phyloP scores from a whole-genome alignment of 2,113 vertebrate genomes.

The Oncorhynchus keta region DNA sequence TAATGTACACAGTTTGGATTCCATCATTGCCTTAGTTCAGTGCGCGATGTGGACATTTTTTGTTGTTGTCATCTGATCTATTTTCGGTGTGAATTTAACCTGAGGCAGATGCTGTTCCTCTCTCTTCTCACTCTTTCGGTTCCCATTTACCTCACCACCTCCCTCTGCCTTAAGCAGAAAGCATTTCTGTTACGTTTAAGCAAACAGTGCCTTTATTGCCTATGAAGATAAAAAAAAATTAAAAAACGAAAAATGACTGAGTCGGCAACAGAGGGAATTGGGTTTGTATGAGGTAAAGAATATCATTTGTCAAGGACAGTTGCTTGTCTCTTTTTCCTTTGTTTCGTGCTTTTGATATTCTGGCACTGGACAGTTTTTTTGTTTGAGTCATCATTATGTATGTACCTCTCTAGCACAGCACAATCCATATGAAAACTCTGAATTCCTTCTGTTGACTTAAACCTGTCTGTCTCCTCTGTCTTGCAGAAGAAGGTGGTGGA shows the following conservation, averaged over 20 bases:
- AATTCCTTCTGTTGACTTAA: neutral
- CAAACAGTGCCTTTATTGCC: neutral
- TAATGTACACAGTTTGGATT: neutral
- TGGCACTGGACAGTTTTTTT: too few relatives aligned
- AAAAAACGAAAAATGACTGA: neutral
- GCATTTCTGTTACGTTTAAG: neutral
- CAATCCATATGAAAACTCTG: neutral
- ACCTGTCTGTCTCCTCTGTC: neutral
- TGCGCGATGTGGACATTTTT: neutral
- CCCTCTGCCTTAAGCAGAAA: neutral
- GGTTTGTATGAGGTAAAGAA: too few relatives aligned
- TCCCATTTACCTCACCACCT: neutral
- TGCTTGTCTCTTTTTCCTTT: neutral
- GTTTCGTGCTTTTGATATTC: too few relatives aligned
- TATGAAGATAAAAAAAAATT: too few relatives aligned
- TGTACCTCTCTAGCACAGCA: neutral
- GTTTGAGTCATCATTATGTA: neutral
- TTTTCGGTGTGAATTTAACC: neutral
- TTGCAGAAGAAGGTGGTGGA: constrained; percentile 60
- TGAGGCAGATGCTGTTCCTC: neutral
- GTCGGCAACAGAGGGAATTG: neutral
- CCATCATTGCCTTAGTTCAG: neutral
- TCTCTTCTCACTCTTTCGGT: neutral
- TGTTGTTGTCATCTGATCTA: neutral
- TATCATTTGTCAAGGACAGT: too few relatives aligned